Evolutionary conservation across 2,113 vertebrate genomes (phyloP).

Genomic region (Malurus elegans): DNA sequence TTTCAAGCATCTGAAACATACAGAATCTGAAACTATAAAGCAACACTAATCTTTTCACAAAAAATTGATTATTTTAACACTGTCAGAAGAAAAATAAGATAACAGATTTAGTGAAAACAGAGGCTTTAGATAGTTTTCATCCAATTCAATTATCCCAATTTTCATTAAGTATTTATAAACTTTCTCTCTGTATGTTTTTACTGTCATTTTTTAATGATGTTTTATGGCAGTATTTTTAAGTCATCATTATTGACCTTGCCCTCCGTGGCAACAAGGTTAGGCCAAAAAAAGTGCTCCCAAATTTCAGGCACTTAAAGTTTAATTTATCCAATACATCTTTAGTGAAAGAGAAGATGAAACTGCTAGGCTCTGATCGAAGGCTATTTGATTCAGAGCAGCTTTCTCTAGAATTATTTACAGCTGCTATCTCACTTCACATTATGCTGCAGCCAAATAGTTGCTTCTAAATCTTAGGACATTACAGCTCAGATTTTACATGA

Average conservation of each 20-base stretch:
- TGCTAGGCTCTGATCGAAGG: neutral
- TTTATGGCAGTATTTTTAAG: neutral
- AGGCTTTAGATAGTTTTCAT: neutral
- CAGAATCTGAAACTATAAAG: neutral
- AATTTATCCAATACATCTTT: neutral
- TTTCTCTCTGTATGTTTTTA: neutral
- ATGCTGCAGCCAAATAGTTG: neutral
- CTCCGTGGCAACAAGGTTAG: neutral
- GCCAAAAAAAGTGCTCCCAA: neutral
- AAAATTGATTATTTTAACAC: neutral
- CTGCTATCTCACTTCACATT: neutral
- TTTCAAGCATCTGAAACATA: neutral
- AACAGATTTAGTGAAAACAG: neutral
- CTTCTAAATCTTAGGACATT: neutral
- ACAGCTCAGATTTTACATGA: neutral
- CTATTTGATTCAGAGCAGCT: neutral
- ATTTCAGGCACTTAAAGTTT: neutral
- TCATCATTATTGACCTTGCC: neutral
- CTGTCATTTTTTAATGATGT: neutral
- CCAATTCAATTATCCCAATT: neutral
- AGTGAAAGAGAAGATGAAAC: neutral
- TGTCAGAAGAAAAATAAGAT: neutral
- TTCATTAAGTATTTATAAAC: neutral
- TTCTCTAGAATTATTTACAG: conserved; percentile 5
- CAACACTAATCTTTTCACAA: neutral